Evolutionary conservation across 2,797 vertebrate species (phyloP).

Genomic region (Siniperca scherzeri): DNA sequence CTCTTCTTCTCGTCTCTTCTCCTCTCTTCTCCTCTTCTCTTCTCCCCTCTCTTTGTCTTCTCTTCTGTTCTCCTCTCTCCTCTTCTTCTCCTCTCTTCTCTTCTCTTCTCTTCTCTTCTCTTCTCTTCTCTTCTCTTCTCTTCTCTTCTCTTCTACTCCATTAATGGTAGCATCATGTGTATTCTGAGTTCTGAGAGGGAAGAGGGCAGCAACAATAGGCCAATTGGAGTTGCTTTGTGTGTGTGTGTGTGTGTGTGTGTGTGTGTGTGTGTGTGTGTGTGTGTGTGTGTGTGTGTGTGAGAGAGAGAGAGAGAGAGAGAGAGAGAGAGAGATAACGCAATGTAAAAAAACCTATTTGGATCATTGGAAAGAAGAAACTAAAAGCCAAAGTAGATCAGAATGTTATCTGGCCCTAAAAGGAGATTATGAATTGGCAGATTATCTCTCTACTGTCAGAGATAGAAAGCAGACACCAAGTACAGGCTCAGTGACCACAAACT

Average conservation of each 20-base stretch:
- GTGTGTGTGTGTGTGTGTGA: not conserved
- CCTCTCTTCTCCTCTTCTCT: not conserved
- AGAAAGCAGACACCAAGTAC: no score
- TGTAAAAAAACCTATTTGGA: no score
- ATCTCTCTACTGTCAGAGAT: no score
- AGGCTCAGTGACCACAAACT: no score
- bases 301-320: not conserved
- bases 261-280: not conserved
- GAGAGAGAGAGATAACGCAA: no score
- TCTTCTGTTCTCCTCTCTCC: not conserved
- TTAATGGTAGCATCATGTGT: conserved; percentile 77
- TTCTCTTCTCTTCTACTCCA: conserved; percentile 29
- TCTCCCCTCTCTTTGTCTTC: not conserved
- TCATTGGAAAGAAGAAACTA: no score
- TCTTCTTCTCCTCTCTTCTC: not conserved
- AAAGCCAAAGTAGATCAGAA: no score
- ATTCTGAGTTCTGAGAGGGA: conserved; percentile 70
- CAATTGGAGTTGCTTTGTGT: conserved; percentile 14
- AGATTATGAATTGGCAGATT: no score
- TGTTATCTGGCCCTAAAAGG: no score
- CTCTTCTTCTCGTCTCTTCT: conserved; percentile 7
- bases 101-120: not conserved
- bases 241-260: conserved; percentile 14
- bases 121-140: conserved; percentile 4
- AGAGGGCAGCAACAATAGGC: conserved; percentile 63